Evolutionary conservation across 2,113 vertebrate genomes (phyloP), one percentile per base, ranked within the genome.

Genomic region (Melierax canorus): DNA sequence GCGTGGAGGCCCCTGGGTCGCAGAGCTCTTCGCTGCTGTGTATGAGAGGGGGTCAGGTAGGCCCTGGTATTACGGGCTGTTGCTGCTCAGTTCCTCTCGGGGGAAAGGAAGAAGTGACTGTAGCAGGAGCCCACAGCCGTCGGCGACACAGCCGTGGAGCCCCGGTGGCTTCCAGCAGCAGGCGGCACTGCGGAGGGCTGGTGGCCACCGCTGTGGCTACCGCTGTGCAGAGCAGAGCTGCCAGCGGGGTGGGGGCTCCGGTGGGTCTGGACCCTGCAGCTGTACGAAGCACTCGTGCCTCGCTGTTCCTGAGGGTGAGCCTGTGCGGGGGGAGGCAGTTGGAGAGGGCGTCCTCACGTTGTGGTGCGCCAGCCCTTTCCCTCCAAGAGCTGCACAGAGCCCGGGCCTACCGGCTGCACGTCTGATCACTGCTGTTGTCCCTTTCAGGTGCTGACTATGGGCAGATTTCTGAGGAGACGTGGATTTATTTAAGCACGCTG

Each of bases 381-480:
- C 19, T 32, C 39, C 8, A 0, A 1, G 4, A 6, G 53, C 51
- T 14, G 30, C 26, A 2, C 22, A 13, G n/a, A 3, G 12, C 24
- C 8, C 7, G 14, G 66, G 16, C 18, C 19, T 10, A 1, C 24
- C 10, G n/a, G 0, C 58, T 8, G 39, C 21, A 12, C 1, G 0
- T 34, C 68, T 9, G 17, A 13, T 9, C 4, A 0, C 14, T 27
- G 51, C 74, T 12, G 11, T 4, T 5, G 21, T 50, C 18, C 64
- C 73, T 56, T 15, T 0, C 98, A 99, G 99, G 99, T 34, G 99
- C 99, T 4, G 99, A 99, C 97, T 99, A 99, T 0, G 99, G 99
- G 75, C 99, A 99, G 98, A 99, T 99, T 68, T 99, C 99, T 0
- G 99, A 99, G 97, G 99, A 99, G 98, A 99, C 99, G 0, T 99